Percentiles rank a stretch among this genome's conserved stretches.
These are phyloP conservation scores for Elanus axillaris DNA, from an alignment of 2,113 vertebrate genomes.

Conservation along the genomic window DNA sequence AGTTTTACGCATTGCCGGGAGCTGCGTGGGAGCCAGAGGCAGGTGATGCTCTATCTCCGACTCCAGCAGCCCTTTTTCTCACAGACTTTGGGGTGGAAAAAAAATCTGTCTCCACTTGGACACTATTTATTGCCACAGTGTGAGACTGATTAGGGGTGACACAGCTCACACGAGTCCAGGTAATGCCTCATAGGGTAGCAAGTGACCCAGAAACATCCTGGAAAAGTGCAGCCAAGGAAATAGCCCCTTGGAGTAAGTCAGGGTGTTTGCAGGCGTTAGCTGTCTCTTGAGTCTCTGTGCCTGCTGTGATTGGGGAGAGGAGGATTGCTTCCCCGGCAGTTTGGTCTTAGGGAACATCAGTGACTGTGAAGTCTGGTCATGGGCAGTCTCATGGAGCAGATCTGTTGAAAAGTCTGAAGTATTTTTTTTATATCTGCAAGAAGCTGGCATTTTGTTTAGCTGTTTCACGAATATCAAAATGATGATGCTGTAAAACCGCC, in stretches of 20 bases:
- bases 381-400: not conserved
- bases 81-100: not conserved
- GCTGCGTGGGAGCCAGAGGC: not conserved
- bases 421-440: not conserved
- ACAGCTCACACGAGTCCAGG: slow-evolving; percentile 55
- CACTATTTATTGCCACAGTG: slow-evolving; percentile 18
- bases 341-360: not conserved
- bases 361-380: not conserved
- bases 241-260: not conserved
- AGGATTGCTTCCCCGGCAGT: not conserved
- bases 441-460: not conserved
- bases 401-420: not conserved
- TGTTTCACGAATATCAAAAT: not conserved
- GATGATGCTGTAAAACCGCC: not conserved
- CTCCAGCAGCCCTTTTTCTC: not conserved
- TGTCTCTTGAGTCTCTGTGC: not conserved
- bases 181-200: slow-evolving; percentile 50
- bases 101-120: not conserved
- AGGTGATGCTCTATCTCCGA: not conserved
- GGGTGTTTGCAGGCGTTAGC: not conserved
- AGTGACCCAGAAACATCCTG: slow-evolving; percentile 61
- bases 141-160: slow-evolving; percentile 61
- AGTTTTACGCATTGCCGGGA: not conserved
- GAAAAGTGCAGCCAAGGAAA: slow-evolving; percentile 51
- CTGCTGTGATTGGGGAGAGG: not conserved